Evolutionary conservation across 2,888 invertebrate species (phyloP), one percentile per base, ranked within the genome.

Genomic region (Sycophila texana): DNA sequence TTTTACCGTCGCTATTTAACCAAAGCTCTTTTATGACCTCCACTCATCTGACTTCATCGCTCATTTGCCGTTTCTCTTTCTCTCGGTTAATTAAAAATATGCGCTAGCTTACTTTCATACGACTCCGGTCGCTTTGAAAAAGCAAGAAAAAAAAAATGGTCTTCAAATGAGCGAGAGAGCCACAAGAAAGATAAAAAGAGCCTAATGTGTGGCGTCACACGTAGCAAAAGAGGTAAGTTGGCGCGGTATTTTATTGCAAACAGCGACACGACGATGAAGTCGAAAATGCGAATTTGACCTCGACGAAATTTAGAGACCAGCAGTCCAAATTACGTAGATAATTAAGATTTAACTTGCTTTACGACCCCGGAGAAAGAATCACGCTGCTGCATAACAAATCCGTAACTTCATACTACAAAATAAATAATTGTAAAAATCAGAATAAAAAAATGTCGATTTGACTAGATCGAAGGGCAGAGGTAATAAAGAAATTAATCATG

Each of bases 51-150:
- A 68, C 77, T 80, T 80, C 68, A 80, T 80, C 68, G 74, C 74
- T 77, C 77, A 72, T 74, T 77, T 65, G 74, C 55, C 63, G 49
- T 75, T 75, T n/a, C 74, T 73, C 53, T 20, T 57, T 58, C 65
- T 65, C 60, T 18, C 67, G 58, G 68, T 66, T 81, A 81, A 81
- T 81, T 81, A 79, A 81, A 81, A 81, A 79, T 81, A 79, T 72
- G 71, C 67, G 68, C 55, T 71, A 66, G 77, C 81, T 77, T 39
- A 72, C 74, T 81, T 81, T 72, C 71, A 71, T 79, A 79, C 18
- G 70, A 61, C 39, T 58, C 58, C 47, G 18, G 71, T 71, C 22
- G 16, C 63, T 26, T 39, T 13, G 26, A 68, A 49, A 53, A 60
- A 47, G 22, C 16, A 39, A 60, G 16, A 71, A 16, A 58, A 60